Evolutionary conservation across 1,140 invertebrate species (phyloP), one percentile per base, ranked within the genome.

Genomic region (Psix sp.): DNA sequence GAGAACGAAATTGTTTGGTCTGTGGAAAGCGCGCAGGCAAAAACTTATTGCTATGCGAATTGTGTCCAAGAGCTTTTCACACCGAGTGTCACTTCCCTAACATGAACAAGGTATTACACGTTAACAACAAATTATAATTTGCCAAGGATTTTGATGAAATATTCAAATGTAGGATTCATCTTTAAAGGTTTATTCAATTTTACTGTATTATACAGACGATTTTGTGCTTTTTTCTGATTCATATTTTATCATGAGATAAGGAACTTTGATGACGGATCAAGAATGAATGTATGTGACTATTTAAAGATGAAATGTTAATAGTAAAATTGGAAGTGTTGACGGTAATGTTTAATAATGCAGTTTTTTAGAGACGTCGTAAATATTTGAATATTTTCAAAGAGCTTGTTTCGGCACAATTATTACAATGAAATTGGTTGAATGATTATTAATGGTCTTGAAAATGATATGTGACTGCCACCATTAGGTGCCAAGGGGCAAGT

Each of bases 21-120:
- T 98, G 96, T 84, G 95, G 96, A 3, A 94, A 93, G 49, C 91
- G 92, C 76, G 89, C 83, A 52, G 91, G 91, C n/a, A 92, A 93
- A 76, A 93, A 94, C 74, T 89, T 94, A 73, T 90, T 96, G 24
- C 89, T 93, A 10, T 99, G 96, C 82, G 94, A 96, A 82, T 87
- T 94, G 13, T 99, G 96, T 88, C 94, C 94, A 2, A 91, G 95
- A 48, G 94, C 94, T 59, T 97, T 96, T 87, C 96, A 98, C 84
- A 92, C 94, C 40, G 95, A 96, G 80, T 99, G 97, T 86, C 91
- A 97, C 72, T 93, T 94, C 84, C 96, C 96, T 17, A 93, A 94
- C 7, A 88, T 97, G 76, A 86, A 90, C 73, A 96, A 96, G 90
- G 93, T 94, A 84, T 82, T 52, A 77, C 21, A 33, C 13, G 10